Evolutionary conservation across 2,113 vertebrate genomes (phyloP), one percentile per base, ranked within the genome.

Genomic region (Varanus salvator): DNA sequence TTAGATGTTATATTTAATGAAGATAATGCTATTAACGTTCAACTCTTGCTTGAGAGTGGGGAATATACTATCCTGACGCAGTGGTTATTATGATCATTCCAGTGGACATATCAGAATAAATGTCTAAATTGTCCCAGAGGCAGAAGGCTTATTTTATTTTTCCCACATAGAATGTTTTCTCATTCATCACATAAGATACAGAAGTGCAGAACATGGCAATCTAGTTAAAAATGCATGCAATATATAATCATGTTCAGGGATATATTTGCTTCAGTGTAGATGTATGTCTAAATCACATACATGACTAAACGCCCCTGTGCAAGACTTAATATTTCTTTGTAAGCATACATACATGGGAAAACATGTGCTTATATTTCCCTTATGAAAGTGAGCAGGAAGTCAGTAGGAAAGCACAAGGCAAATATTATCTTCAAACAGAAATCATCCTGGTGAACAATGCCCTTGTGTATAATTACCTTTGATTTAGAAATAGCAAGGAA

Each of bases 401-500:
- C 92, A 95, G 94, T 80, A 91, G 91, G 90, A 80, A 71, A 94
- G 90, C 88, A 66, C 48, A 88, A 95, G 90, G 66, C 48, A n/a
- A 25, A 91, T 87, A 91, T 94, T 90, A 94, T 93, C 92, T 80
- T 80, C n/a, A 85, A 91, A 82, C 44, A 14, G 60, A 90, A 90
- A 89, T 90, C 89, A 95, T 96, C 95, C 96, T 71, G 77, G 91
- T 64, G 94, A 96, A 95, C 96, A 96, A 96, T 96, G 96, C 87
- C 94, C 90, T 95, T 91, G 2, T 91, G 23, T 75, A 92, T 86
- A 12, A 25, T 89, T 92, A 34, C 82, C 74, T 93, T 75, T 76
- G 3, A 1, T 94, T 93, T 92, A 91, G 92, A 86, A 95, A 85
- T 86, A 86, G 89, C 76, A 1, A 90, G 91, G 66, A 50, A 78